Base-by-base conservation (phyloP, 2,888 invertebrate species). In the Lamellibrachia satsuma region DNA sequence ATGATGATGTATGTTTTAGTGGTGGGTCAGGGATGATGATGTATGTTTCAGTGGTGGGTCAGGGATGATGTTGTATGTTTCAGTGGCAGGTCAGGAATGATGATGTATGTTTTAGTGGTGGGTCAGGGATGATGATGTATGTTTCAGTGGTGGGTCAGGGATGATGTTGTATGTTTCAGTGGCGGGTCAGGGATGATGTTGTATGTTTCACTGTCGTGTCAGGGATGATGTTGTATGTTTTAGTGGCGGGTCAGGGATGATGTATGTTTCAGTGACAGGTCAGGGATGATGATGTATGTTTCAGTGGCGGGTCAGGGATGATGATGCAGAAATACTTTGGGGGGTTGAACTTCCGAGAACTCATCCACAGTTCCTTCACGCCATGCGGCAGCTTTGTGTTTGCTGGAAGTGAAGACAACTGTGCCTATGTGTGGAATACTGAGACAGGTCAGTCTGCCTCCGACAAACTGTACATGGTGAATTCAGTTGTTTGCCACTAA, bases 351-450 rank as follows among this genome's bases (percentile, higher is more conserved):
- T 95, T 96, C 94, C 95, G 96, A 15, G 96, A 96, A 93, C 95
- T 97, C 95, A 97, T 97, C 11, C 96, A 97, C 92, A 97, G 97
- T 93, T 97, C 97, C 90, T 96, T 98, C 92, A 97, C 97, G 8
- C 97, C 97, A 0, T 98, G 98, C 95, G 97, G 97, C 9, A 97
- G 97, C 52, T 97, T 97, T 93, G 96, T 98, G 57, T 96, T 97
- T 92, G 97, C 97, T 92, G 97, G 97, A 3, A 97, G 97, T 94
- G 97, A 98, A 95, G 97, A 97, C 95, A 97, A 97, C 39, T 96
- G 96, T 27, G 96, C 97, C 6, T 97, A 97, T 94, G 97, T 97
- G 8, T 98, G 98, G 98, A 97, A 97, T 95, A 96, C 97, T 27
- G 97, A 97, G 94, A 97, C 97, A 91, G 97, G 97, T 96, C n/a